phyloP scores from a whole-genome alignment of 2,888 invertebrate species.

The Folsomia candida region DNA sequence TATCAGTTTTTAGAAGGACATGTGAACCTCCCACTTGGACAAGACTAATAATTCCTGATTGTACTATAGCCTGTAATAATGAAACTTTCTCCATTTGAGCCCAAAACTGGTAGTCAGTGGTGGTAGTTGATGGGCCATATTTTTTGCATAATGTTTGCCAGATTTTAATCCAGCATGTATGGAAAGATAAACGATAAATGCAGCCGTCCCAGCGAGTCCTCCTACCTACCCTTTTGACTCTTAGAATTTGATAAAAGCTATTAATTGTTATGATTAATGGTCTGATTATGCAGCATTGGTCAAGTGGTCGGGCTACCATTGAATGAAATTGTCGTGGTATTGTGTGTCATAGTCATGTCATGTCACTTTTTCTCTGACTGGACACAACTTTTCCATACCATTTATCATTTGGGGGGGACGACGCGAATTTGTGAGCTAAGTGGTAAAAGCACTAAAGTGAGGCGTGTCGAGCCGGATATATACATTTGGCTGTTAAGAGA shows the following conservation, averaged over 20 bases:
- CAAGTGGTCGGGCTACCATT: neutral
- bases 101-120: too few species aligned
- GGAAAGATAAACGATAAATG: too few species aligned
- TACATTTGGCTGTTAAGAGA: constrained; percentile 10
- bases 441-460: constrained; percentile 14
- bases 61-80: neutral
- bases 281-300: neutral
- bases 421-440: neutral
- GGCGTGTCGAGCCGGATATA: constrained; percentile 50
- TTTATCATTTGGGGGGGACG: neutral
- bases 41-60: neutral
- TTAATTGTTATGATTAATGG: constrained; percentile 3
- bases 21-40: neutral
- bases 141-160: too few species aligned
- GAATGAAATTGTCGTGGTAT: too few species aligned
- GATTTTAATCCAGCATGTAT: too few species aligned
- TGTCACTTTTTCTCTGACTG: neutral
- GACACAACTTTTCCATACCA: neutral
- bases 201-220: too few species aligned
- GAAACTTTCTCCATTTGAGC: neutral
- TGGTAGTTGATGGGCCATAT: too few species aligned
- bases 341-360: neutral
- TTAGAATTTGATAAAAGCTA: neutral
- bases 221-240: too few species aligned
- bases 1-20: neutral